phyloP scores from a whole-genome alignment of 2,888 invertebrate species.

The Phaedon cochleariae region DNA sequence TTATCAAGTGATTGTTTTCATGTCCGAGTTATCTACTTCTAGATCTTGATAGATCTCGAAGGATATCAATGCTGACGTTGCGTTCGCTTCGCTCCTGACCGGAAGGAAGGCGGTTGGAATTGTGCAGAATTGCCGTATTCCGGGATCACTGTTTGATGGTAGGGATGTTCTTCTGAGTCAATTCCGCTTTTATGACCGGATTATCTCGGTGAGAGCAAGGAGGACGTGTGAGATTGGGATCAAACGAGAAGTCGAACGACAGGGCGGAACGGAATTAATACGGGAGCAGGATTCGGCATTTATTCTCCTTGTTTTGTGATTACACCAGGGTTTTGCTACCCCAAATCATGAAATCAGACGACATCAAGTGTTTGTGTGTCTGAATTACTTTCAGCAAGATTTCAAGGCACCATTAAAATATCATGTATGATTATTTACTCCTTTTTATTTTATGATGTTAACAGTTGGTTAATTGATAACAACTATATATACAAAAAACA shows the following conservation, averaged over 20 bases:
- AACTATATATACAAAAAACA: too few species aligned
- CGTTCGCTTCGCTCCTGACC: slow-evolving; percentile 45
- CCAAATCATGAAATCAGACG: neutral
- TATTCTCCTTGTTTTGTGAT: neutral
- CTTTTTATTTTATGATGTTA: too few species aligned
- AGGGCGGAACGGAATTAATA: neutral
- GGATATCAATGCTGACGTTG: slow-evolving; percentile 35
- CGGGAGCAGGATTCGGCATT: neutral
- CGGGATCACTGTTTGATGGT: slow-evolving; percentile 48
- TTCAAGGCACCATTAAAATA: too few species aligned
- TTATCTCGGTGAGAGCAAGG: slow-evolving; percentile 23
- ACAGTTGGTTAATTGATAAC: too few species aligned
- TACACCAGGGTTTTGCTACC: neutral
- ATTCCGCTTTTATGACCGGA: slow-evolving; percentile 45
- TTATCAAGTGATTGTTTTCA: slow-evolving; percentile 13
- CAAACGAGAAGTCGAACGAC: neutral
- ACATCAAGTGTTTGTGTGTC: too few species aligned
- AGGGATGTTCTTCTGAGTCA: slow-evolving; percentile 44
- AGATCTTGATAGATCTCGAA: slow-evolving; percentile 4
- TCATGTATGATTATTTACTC: too few species aligned
- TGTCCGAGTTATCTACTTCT: slow-evolving; percentile 12
- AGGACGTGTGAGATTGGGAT: neutral
- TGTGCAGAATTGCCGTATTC: slow-evolving; percentile 52
- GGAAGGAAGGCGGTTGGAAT: slow-evolving; percentile 49
- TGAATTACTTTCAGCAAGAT: too few species aligned